Evolutionary conservation across 1,140 invertebrate genomes (phyloP).

Genomic region (Capitella teleta): DNA sequence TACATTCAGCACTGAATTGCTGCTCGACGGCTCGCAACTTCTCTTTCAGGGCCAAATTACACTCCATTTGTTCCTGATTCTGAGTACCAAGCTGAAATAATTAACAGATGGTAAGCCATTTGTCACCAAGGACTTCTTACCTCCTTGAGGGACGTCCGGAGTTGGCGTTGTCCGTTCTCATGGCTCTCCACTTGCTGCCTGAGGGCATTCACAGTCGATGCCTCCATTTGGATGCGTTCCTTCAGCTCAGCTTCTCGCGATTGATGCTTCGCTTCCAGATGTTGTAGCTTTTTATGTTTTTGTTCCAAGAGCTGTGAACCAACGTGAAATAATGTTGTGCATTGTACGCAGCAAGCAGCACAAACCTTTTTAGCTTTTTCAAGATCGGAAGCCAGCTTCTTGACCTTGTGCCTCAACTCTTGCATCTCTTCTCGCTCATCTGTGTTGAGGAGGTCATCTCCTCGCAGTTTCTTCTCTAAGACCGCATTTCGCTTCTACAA

Average conservation of each 20-base stretch:
- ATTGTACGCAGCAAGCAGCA: background rate
- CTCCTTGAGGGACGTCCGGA: conserved; percentile 27
- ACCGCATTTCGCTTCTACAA: no score
- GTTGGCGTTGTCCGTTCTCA: conserved; percentile 24
- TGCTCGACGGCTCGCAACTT: conserved; percentile 23
- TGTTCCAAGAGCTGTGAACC: background rate
- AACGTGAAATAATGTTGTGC: no score
- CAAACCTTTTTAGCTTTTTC: conserved; percentile 5
- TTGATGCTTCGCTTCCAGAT: background rate
- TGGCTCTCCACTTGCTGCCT: conserved; percentile 19
- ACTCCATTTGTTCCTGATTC: conserved; percentile 32
- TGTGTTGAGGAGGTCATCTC: no score
- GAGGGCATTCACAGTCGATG: conserved; percentile 21
- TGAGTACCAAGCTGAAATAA: conserved; percentile 22
- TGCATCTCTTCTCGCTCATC: background rate
- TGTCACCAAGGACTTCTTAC: no score
- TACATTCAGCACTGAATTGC: conserved; percentile 17
- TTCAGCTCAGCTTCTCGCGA: conserved; percentile 16
- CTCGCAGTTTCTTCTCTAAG: no score
- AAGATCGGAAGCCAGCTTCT: background rate
- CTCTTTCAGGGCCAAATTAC: conserved; percentile 24
- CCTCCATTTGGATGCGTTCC: conserved; percentile 24
- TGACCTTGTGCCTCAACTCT: background rate
- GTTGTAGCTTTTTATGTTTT: background rate
- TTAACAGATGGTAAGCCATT: background rate